A percentile compares a stretch with the other conserved stretches of the same genome.
These are phyloP conservation scores for Calameuta filiformis DNA, from an alignment of 2,888 invertebrate species.

Conservation along the genomic window DNA sequence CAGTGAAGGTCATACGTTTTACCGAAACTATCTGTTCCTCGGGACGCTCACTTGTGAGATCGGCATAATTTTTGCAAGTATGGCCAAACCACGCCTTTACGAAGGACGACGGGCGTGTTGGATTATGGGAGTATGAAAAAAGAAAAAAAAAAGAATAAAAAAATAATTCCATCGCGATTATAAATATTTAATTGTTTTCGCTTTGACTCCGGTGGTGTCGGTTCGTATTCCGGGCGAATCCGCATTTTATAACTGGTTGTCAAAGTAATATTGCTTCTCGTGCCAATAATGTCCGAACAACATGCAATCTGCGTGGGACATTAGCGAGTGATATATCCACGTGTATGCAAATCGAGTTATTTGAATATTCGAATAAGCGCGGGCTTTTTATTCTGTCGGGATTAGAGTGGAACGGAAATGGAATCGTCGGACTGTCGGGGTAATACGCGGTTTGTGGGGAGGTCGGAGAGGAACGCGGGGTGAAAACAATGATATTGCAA, in stretches of 20 bases:
- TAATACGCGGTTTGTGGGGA: neutral
- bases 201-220: neutral
- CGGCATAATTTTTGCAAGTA: neutral
- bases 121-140: neutral
- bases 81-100: neutral
- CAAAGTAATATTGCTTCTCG: neutral
- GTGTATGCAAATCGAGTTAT: neutral
- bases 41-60: neutral
- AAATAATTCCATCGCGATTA: neutral
- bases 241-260: neutral
- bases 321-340: neutral
- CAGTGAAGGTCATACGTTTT: neutral
- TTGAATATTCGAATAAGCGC: neutral
- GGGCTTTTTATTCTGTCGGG: neutral
- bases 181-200: neutral
- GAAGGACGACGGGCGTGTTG: neutral
- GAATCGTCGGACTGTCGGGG: neutral
- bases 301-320: neutral
- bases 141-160: no score
- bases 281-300: neutral
- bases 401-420: neutral
- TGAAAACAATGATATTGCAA: neutral
- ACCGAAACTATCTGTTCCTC: neutral
- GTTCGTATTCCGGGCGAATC: neutral
- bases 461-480: neutral